phyloP scores from a whole-genome alignment of 2,113 vertebrate species.

The Dipodomys merriami region DNA sequence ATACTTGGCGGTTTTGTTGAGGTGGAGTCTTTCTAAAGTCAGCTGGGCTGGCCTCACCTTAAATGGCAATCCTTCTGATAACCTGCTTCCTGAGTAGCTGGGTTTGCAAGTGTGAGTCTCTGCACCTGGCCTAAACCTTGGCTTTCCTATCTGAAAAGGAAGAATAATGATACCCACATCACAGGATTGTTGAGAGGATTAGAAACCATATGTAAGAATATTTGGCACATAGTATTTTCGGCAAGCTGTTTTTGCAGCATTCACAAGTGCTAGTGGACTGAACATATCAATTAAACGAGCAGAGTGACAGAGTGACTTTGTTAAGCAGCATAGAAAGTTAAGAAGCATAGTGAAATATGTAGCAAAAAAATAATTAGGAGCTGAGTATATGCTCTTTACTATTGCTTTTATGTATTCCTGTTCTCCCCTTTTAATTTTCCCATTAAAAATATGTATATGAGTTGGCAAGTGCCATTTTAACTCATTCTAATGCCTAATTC shows the following conservation, averaged over 20 bases:
- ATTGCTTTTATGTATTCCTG: background rate
- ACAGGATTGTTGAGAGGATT: constrained; percentile 44
- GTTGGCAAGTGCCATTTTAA: background rate
- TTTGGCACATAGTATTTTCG: background rate
- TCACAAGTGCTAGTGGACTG: background rate
- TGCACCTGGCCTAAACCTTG: background rate
- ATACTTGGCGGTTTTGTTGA: no score
- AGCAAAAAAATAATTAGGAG: background rate
- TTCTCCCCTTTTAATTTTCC: constrained; percentile 37
- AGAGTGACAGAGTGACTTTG: constrained; percentile 2
- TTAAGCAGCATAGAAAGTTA: background rate
- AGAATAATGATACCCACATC: constrained; percentile 13
- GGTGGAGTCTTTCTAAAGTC: no score
- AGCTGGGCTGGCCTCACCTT: no score
- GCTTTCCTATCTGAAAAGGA: constrained; percentile 53
- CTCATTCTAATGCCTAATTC: background rate
- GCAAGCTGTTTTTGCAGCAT: background rate
- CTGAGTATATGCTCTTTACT: background rate
- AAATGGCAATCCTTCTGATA: no score
- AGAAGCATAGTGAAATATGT: background rate
- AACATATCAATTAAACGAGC: background rate
- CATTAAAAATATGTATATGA: background rate
- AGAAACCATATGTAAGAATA: background rate
- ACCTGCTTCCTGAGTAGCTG: no score
- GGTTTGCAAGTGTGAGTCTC: no score